Evolutionary conservation across 2,888 invertebrate genomes (phyloP), one percentile per base, ranked within the genome.

Genomic region (Hypsopygia costalis): DNA sequence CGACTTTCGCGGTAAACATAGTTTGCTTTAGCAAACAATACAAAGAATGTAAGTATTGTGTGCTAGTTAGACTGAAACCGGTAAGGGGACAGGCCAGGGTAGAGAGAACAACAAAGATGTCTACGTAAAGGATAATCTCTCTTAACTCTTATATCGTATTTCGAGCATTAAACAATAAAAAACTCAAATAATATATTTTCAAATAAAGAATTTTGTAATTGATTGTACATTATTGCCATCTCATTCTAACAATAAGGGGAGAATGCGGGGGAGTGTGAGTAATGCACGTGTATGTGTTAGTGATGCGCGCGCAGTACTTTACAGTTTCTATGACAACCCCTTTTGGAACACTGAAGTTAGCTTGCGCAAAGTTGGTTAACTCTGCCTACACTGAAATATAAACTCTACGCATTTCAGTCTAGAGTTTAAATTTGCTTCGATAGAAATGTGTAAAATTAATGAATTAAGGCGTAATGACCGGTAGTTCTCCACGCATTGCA

Each of bases 251-350:
- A 57, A 45, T 52, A 58, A 72, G 70, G 70, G 71, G 69, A 71
- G 66, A 51, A 5, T 41, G 47, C 50, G 46, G 51, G 53, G 45
- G 60, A 62, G 75, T 73, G 73, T 62, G 68, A 36, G 51, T 52
- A 50, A 11, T 2, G 46, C 33, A 48, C 16, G 41, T 49, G 40
- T 37, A 11, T 62, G 76, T 77, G 74, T 75, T 68, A 42, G 73
- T 62, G 69, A 72, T 86, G 87, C 86, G 88, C 87, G 87, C 88
- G 87, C 87, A 85, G 55, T 69, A 74, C 69, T 79, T 78, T 75
- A 71, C 68, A 77, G 88, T 87, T 87, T 83, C 88, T 87, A 88
- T 88, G 87, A 85, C 88, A 88, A 88, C 86, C 85, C 82, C 81
- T 77, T 81, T 68, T 78, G 71, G 69, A 77, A 85, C 77, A 86